Evolutionary conservation across 2,888 invertebrate genomes (phyloP).

Genomic region (Coleophora deauratella): DNA sequence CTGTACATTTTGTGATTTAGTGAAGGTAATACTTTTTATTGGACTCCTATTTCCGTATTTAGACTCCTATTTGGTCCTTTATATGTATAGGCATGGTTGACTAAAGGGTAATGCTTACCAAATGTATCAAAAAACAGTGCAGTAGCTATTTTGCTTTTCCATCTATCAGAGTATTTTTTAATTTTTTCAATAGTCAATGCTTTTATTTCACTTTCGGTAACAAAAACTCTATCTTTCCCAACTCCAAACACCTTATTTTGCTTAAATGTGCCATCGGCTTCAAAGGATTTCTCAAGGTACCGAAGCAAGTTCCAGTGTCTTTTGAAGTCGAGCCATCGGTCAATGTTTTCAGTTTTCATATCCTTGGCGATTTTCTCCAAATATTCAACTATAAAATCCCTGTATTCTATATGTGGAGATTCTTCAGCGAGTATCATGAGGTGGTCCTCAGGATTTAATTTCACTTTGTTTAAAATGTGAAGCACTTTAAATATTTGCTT

Average conservation of each 20-base stretch:
- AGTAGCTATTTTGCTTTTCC: slow-evolving; percentile 74
- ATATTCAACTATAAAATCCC: slow-evolving; percentile 79
- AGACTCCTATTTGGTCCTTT: no score
- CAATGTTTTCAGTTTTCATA: slow-evolving; percentile 38
- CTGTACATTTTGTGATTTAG: no score
- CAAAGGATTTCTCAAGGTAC: slow-evolving; percentile 64
- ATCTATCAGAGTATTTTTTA: slow-evolving; percentile 54
- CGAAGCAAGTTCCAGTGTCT: slow-evolving; percentile 60
- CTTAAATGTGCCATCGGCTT: slow-evolving; percentile 59
- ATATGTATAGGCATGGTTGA: no score
- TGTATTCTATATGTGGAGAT: slow-evolving; percentile 71
- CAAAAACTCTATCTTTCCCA: slow-evolving; percentile 51
- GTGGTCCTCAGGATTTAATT: slow-evolving; percentile 72
- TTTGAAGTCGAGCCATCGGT: slow-evolving; percentile 49
- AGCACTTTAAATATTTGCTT: slow-evolving; percentile 78
- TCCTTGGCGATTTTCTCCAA: slow-evolving; percentile 68
- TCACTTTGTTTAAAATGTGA: slow-evolving; percentile 77
- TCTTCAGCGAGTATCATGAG: slow-evolving; percentile 73
- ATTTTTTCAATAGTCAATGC: slow-evolving; percentile 63
- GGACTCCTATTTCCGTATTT: no score
- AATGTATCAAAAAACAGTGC: slow-evolving; percentile 71
- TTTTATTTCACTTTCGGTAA: slow-evolving; percentile 65
- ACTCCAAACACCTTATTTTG: slow-evolving; percentile 66
- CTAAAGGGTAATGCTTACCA: slow-evolving; percentile 46
- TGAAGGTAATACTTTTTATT: no score